Evolutionary conservation across 2,113 vertebrate species (phyloP).

Genomic region (Microtus montanus): DNA sequence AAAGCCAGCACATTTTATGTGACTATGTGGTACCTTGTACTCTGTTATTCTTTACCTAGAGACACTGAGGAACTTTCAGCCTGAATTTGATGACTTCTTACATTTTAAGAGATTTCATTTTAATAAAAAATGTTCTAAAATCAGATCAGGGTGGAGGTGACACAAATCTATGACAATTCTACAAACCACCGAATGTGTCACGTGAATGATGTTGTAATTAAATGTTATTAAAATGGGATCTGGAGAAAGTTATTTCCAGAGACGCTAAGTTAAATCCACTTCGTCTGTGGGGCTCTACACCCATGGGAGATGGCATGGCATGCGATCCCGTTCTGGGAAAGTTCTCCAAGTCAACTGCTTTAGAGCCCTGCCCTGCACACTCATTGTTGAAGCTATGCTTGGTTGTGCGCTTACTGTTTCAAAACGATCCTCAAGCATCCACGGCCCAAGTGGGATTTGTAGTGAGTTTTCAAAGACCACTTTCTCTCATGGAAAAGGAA

Average conservation of each 20-base stretch:
- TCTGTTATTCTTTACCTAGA: neutral
- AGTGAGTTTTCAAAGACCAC: slow-evolving; percentile 69
- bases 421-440: slow-evolving; percentile 64
- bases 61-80: neutral
- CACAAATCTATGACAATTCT: neutral
- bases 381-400: slow-evolving; percentile 21
- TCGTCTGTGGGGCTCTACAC: neutral
- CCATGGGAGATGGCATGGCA: neutral
- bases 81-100: neutral
- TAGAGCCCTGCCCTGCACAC: slow-evolving; percentile 6
- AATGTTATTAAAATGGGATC: neutral
- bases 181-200: slow-evolving; percentile 22
- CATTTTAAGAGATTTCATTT: slow-evolving; percentile 4
- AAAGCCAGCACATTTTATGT: neutral
- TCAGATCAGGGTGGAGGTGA: neutral
- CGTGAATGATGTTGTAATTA: neutral
- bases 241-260: neutral
- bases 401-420: neutral
- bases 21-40: neutral
- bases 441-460: slow-evolving; percentile 37
- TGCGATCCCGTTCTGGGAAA: neutral
- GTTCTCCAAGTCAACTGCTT: slow-evolving; percentile 11
- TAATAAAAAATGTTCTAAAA: slow-evolving; percentile 14
- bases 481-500: slow-evolving; percentile 55
- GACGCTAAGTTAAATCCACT: slow-evolving; percentile 47